phyloP scores from a whole-genome alignment of 2,888 invertebrate species.

The Eumacrocentrus americanus region DNA sequence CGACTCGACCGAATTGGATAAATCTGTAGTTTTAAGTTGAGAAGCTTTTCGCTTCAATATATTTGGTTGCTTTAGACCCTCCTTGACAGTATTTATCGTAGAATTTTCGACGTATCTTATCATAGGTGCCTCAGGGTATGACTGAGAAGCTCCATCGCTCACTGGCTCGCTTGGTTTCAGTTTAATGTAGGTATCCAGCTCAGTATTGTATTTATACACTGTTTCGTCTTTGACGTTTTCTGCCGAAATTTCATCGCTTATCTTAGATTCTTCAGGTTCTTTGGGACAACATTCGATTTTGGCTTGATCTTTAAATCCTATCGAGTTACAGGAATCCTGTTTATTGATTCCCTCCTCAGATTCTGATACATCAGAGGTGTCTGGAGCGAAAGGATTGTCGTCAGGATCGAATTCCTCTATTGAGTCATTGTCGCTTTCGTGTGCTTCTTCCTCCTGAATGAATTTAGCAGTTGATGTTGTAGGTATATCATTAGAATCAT shows the following conservation, averaged over 20 bases:
- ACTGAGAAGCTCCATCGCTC: background rate
- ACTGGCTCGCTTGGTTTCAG: constrained; percentile 18
- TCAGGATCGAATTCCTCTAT: constrained; percentile 59
- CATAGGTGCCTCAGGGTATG: too few relatives aligned
- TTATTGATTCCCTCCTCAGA: constrained; percentile 38
- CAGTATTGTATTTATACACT: constrained; percentile 34
- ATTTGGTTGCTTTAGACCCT: constrained; percentile 39
- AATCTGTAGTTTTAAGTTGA: constrained; percentile 8
- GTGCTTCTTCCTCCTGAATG: constrained; percentile 8
- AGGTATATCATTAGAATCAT: background rate
- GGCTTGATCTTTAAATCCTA: constrained; percentile 6
- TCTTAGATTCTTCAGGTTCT: constrained; percentile 4
- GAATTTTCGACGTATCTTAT: too few relatives aligned
- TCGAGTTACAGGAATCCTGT: constrained; percentile 19
- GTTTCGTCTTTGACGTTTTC: background rate
- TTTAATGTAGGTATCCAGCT: constrained; percentile 34
- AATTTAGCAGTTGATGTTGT: background rate
- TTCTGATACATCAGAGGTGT: constrained; percentile 38
- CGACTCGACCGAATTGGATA: constrained; percentile 16
- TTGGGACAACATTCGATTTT: background rate
- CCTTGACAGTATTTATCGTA: background rate
- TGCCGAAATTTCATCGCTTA: constrained; percentile 22
- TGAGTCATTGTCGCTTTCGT: constrained; percentile 49
- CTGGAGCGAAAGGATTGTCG: constrained; percentile 46
- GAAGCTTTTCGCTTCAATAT: constrained; percentile 45